Base-by-base conservation (phyloP, 2,888 invertebrate species). In the Brenthis hecate region DNA sequence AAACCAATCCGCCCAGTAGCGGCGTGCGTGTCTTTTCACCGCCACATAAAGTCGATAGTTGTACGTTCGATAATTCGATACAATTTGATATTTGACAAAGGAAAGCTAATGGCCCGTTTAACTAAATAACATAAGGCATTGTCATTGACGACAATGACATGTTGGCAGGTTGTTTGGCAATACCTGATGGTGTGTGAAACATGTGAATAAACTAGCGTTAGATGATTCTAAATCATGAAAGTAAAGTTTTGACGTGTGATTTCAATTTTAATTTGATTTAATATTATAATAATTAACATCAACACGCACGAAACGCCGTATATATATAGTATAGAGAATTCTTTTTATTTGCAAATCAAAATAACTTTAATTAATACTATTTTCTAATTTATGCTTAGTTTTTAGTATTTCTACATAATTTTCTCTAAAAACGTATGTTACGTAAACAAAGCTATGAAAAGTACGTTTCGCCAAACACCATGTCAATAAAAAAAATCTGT, bases 91-190 rank as follows among this genome's bases (percentile, higher is more conserved):
- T 68, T 74, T 66, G 78, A 84, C 83, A 82, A 85, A 86, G 83
- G 85, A 83, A 84, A 86, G 82, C 83, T 87, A 91, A 91, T 89
- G 89, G 85, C 77, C 85, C 89, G 84, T 84, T 85, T 86, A 87
- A 84, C 83, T 76, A 82, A 81, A 85, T 87, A 85, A 87, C 83
- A 79, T 84, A 81, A 74, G 71, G 72, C 76, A 77, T 75, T 76
- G 76, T 81, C 73, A 72, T 72, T 73, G 71, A 74, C 75, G 77
- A 84, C 86, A 86, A 85, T 84, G 82, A 83, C 82, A 79, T 79
- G 81, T 79, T 78, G 77, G 75, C 84, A 81, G 79, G 82, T 81
- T 80, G 79, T 85, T 83, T 79, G 64, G 57, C 56, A 64, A 69
- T 68, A 66, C 47, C 58, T 66, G 67, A 60, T 53, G 66, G 32